These are phyloP conservation scores for Petrosia ficiformis DNA, from an alignment of 37 sponge, comb jelly and placozoan species.

Conservation along the genomic window DNA sequence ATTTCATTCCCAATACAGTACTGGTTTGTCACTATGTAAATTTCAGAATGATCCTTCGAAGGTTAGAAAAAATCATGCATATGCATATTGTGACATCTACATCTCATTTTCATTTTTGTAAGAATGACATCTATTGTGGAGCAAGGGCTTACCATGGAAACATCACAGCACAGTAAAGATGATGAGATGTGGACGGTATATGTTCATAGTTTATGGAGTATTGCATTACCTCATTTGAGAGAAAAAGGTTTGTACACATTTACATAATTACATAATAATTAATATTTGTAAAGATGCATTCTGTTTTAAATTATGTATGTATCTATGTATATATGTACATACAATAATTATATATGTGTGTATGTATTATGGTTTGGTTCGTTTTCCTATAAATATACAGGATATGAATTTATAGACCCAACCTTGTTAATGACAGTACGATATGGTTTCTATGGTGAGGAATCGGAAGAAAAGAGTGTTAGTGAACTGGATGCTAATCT, in stretches of 20 bases:
- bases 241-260: background rate
- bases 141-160: slow-evolving; percentile 7
- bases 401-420: no score
- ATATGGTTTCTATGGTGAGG: background rate
- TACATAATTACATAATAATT: no score
- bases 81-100: no score
- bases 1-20: slow-evolving; percentile 35
- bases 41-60: slow-evolving; percentile 45
- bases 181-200: slow-evolving; percentile 31
- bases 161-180: background rate
- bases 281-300: background rate
- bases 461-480: background rate
- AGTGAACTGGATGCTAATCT: background rate
- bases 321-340: background rate
- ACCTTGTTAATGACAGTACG: no score
- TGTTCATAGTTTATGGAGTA: slow-evolving; percentile 37
- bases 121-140: slow-evolving; percentile 6
- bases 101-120: background rate
- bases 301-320: background rate
- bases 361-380: no score
- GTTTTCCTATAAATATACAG: no score
- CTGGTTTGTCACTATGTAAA: slow-evolving; percentile 51
- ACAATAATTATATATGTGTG: background rate
- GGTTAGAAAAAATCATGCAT: slow-evolving; percentile 11
- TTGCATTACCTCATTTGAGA: slow-evolving; percentile 38